These are phyloP conservation scores for Torymus aiolomorphi DNA, from an alignment of 2,888 invertebrate species.

Conservation along the genomic window DNA sequence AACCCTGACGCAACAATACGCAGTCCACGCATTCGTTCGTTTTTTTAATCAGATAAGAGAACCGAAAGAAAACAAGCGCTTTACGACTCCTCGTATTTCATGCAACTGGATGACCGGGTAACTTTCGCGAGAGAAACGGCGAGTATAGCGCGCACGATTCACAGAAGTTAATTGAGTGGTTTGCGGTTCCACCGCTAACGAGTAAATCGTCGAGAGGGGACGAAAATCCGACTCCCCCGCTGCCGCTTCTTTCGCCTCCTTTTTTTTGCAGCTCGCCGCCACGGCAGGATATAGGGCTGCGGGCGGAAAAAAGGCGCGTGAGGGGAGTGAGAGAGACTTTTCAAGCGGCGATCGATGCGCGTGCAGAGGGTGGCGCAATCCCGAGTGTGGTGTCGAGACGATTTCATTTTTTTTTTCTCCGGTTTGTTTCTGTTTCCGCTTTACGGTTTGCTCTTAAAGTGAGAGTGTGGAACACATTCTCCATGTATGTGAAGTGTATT, in stretches of 20 bases:
- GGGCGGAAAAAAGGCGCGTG: conserved; percentile 1
- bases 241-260: conserved; percentile 28
- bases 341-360: conserved; percentile 25
- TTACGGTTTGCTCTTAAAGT: too few species aligned
- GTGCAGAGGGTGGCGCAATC: neutral
- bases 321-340: conserved; percentile 3
- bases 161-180: conserved; percentile 69
- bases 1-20: too few species aligned
- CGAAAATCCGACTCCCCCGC: conserved; percentile 44
- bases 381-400: neutral
- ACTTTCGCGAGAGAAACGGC: neutral
- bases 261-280: neutral
- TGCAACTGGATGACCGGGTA: too few species aligned
- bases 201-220: conserved; percentile 68
- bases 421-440: neutral
- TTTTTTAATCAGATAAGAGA: too few species aligned
- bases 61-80: neutral
- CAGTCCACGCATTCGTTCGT: too few species aligned
- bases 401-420: neutral
- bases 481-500: too few species aligned
- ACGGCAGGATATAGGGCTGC: neutral
- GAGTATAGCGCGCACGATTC: conserved; percentile 42
- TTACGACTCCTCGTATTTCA: neutral
- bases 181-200: conserved; percentile 70
- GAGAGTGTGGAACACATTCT: too few species aligned